These are phyloP conservation scores for Athalia rosae DNA, from an alignment of 2,888 invertebrate genomes.

Conservation along the genomic window DNA sequence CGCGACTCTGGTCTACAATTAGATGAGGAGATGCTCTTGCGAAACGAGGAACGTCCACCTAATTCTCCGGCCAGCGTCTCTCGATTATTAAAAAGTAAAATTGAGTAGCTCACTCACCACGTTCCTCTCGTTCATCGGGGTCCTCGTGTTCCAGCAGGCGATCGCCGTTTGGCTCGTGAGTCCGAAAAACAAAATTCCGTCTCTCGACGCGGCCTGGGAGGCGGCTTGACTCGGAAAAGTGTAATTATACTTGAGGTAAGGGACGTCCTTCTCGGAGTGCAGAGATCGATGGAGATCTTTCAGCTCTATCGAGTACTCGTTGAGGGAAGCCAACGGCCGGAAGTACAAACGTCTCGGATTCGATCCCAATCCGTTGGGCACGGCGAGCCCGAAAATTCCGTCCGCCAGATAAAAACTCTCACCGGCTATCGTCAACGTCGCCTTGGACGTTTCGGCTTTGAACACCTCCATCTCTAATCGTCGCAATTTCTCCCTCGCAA, in stretches of 20 bases:
- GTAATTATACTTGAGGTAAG: conserved; percentile 49
- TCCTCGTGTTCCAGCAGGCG: conserved; percentile 67
- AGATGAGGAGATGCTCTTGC: background rate
- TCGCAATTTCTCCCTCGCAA: conserved; percentile 41
- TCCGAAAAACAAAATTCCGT: conserved; percentile 68
- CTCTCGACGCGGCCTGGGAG: conserved; percentile 64
- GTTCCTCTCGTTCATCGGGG: conserved; percentile 56
- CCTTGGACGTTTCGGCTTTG: conserved; percentile 47
- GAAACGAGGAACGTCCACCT: background rate
- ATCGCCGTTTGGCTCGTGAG: conserved; percentile 66
- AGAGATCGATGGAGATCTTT: conserved; percentile 46
- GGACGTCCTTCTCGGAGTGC: conserved; percentile 44
- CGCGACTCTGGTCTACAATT: background rate
- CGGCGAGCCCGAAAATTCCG: conserved; percentile 80
- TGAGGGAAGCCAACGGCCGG: conserved; percentile 58
- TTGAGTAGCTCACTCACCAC: conserved; percentile 56
- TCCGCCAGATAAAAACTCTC: conserved; percentile 81
- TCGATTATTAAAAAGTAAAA: background rate
- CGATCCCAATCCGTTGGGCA: conserved; percentile 73
- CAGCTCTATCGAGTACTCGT: conserved; percentile 49
- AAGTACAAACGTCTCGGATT: conserved; percentile 53
- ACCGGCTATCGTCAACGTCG: conserved; percentile 68
- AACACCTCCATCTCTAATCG: conserved; percentile 56
- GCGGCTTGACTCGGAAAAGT: conserved; percentile 59
- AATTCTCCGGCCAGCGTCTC: background rate